Percentiles rank a stretch among this genome's conserved stretches.
phyloP scores from a whole-genome alignment of 2,113 vertebrate species.

The Trogon surrucura region DNA sequence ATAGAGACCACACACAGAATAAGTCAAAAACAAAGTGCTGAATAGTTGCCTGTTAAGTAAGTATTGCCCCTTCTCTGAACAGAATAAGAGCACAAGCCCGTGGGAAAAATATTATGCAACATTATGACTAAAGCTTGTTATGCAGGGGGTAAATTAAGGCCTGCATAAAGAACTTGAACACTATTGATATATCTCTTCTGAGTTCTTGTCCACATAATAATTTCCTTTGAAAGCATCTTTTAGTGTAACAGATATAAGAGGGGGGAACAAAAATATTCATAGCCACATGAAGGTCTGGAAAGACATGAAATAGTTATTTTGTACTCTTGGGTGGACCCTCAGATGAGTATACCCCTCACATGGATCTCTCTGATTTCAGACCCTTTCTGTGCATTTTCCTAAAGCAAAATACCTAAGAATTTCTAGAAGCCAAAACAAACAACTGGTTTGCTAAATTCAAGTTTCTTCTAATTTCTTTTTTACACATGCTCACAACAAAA shows the following conservation, averaged over 20 bases:
- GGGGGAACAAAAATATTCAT: background rate
- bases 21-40: background rate
- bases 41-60: background rate
- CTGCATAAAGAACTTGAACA: background rate
- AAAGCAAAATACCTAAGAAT: background rate
- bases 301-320: background rate
- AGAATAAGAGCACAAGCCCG: background rate
- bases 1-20: background rate
- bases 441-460: background rate
- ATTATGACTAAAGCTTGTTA: background rate
- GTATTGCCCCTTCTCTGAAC: background rate
- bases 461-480: background rate
- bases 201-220: background rate
- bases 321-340: background rate
- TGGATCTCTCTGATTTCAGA: background rate
- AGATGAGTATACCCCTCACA: background rate
- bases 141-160: background rate
- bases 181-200: background rate
- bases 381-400: background rate
- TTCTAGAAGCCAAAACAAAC: background rate
- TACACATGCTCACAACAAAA: background rate
- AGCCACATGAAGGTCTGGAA: background rate
- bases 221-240: background rate
- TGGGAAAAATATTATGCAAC: conserved; percentile 1
- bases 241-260: background rate